Conservation (phyloP, 2,888 invertebrate genomes). For the Hirtodrosophila trivittata region DNA sequence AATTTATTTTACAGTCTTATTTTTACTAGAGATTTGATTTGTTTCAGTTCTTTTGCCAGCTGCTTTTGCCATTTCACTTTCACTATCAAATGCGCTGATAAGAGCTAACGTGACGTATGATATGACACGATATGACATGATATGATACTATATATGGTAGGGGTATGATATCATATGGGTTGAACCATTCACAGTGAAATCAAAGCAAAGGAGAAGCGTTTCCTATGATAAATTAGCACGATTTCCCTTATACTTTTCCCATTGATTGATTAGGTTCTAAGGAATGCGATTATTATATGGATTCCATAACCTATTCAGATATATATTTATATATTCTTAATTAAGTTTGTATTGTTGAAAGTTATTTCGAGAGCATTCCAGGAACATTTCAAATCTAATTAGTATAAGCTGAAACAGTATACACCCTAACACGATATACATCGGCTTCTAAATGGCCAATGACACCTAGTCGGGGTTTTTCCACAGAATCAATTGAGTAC, state of each 20-base stretch:
- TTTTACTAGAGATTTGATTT: too few relatives aligned
- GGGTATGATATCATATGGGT: too few relatives aligned
- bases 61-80: constrained; percentile 63
- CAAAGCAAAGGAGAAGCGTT: too few relatives aligned
- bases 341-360: constrained; percentile 6
- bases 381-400: constrained; percentile 56
- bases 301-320: too few relatives aligned
- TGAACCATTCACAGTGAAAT: too few relatives aligned
- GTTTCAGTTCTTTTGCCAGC: constrained; percentile 24
- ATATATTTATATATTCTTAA: too few relatives aligned
- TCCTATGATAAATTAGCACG: too few relatives aligned
- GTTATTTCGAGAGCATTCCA: constrained; percentile 10
- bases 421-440: background rate
- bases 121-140: constrained; percentile 31
- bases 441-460: constrained; percentile 17
- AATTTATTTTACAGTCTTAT: constrained; percentile 1
- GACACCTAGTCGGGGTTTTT: constrained; percentile 40
- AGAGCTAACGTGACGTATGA: constrained; percentile 62
- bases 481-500: constrained; percentile 44
- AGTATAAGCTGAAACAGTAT: constrained; percentile 24
- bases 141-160: too few relatives aligned
- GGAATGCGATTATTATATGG: too few relatives aligned
- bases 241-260: too few relatives aligned
- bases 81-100: constrained; percentile 59
- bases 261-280: too few relatives aligned